These are phyloP conservation scores for Myotis daubentonii DNA, from an alignment of 2,797 vertebrate genomes.

Conservation along the genomic window DNA sequence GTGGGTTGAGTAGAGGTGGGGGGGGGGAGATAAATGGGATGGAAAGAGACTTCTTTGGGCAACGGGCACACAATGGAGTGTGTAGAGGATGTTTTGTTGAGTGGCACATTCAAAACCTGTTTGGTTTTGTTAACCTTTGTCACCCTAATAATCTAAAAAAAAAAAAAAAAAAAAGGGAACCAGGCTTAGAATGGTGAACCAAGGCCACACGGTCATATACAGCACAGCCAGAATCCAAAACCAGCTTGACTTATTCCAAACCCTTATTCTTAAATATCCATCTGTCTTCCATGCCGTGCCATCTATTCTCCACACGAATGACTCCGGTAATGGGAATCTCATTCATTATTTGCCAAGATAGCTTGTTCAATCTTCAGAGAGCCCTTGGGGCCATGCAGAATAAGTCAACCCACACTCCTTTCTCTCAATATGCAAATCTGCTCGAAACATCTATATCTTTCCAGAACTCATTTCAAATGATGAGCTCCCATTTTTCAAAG, in stretches of 20 bases:
- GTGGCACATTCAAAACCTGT: not conserved
- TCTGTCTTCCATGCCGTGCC: not conserved
- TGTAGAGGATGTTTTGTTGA: not conserved
- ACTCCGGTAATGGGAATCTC: slow-evolving; percentile 60
- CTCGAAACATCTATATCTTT: slow-evolving; percentile 66
- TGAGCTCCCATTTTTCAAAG: slow-evolving; percentile 59
- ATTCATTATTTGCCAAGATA: slow-evolving; percentile 66
- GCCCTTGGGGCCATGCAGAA: slow-evolving; percentile 53
- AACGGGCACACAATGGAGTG: fast-evolving
- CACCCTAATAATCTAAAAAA: not conserved
- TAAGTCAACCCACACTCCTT: slow-evolving; percentile 58
- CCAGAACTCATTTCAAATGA: slow-evolving; percentile 56
- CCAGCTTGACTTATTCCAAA: slow-evolving; percentile 34
- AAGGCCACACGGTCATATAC: not conserved
- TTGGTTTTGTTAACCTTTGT: not conserved
- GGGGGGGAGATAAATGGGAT: not conserved
- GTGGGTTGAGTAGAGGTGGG: not conserved
- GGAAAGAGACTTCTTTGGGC: not conserved
- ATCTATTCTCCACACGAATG: slow-evolving; percentile 54
- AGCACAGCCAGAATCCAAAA: slow-evolving; percentile 8
- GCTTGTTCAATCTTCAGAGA: slow-evolving; percentile 63
- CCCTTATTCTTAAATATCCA: slow-evolving; percentile 57
- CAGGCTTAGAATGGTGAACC: not conserved
- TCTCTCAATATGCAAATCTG: slow-evolving; percentile 69
- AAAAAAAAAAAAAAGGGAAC: not conserved